Evolutionary conservation across 2,797 vertebrate genomes (phyloP).

Genomic region (Dipus sagitta): DNA sequence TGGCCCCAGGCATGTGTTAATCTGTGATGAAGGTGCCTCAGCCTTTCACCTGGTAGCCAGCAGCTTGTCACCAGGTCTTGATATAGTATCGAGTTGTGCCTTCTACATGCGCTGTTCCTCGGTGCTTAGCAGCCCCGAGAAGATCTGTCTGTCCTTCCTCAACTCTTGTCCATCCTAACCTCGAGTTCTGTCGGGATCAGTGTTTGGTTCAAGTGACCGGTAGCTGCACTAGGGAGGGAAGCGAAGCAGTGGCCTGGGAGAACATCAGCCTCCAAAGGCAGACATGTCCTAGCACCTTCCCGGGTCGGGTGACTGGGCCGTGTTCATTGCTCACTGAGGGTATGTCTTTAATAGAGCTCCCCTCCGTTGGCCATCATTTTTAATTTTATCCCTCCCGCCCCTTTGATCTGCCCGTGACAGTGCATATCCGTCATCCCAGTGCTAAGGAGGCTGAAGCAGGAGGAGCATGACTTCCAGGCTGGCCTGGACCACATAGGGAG

Average conservation of each 20-base stretch:
- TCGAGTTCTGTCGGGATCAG: no score
- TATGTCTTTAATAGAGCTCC: accelerated
- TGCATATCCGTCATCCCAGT: background rate
- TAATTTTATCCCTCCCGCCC: background rate
- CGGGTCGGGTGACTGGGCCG: accelerated
- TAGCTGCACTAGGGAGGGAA: background rate
- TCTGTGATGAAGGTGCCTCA: background rate
- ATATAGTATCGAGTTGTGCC: background rate
- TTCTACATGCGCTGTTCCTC: no score
- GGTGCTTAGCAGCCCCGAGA: background rate
- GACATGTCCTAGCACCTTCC: no score
- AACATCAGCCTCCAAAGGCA: background rate
- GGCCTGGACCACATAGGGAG: background rate
- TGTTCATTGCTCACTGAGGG: accelerated
- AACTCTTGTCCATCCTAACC: background rate
- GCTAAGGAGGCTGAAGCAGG: background rate
- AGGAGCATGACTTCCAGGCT: background rate
- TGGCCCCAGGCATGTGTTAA: no score
- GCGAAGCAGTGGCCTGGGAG: background rate
- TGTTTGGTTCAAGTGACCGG: background rate
- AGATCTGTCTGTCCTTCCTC: background rate
- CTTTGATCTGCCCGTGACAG: background rate
- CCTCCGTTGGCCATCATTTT: background rate
- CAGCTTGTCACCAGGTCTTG: accelerated
- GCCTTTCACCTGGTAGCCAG: background rate